These are phyloP conservation scores for Lepidocyrtinus sp. DNA, from an alignment of 2,888 invertebrate species.

Conservation along the genomic window DNA sequence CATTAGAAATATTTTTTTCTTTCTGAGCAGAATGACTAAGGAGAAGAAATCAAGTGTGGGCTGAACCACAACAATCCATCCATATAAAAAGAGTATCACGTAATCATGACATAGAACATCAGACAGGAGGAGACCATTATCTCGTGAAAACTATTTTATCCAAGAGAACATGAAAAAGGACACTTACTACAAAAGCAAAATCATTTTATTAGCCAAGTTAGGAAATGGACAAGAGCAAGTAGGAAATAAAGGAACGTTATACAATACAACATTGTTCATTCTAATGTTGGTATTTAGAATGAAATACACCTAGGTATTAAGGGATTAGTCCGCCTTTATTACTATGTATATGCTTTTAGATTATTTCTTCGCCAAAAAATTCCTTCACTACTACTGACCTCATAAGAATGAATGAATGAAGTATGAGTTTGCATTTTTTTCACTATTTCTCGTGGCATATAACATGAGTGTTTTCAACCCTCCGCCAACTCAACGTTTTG, in stretches of 20 bases:
- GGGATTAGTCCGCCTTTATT: constrained; percentile 2
- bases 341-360: too few species aligned
- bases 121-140: constrained; percentile 15
- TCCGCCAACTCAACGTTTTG: not conserved
- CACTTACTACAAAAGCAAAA: not conserved
- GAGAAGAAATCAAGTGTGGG: constrained; percentile 24
- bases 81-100: constrained; percentile 14
- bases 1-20: too few species aligned
- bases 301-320: not conserved
- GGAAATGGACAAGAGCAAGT: too few species aligned
- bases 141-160: constrained; percentile 1
- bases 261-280: too few species aligned
- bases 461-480: too few species aligned
- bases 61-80: constrained; percentile 26
- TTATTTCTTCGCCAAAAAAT: constrained; percentile 8
- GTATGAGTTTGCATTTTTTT: not conserved
- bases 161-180: constrained; percentile 6
- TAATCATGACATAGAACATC: constrained; percentile 18
- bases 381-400: constrained; percentile 14
- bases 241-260: too few species aligned
- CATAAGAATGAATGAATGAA: not conserved
- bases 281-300: not conserved
- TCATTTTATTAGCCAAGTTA: constrained; percentile 11
- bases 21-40: not conserved
- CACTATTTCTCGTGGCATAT: too few species aligned